Base-by-base conservation (phyloP, 2,888 invertebrate genomes). In the Andrena camellia region DNA sequence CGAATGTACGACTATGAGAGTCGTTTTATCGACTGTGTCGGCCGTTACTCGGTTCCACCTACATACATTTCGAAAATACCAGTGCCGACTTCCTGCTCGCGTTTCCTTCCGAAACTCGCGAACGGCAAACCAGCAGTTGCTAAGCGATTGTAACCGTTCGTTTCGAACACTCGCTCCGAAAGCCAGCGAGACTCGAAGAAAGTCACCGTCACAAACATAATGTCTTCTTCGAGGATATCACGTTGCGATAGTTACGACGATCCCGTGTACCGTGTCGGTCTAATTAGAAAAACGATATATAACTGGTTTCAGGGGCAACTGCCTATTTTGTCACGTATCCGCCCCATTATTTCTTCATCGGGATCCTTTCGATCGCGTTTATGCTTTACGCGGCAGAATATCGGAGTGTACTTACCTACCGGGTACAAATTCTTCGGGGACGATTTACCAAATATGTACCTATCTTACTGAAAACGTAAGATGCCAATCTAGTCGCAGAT, bases 1-100 rank as follows among this genome's bases (percentile, higher is more conserved):
- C 59, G 52, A 48, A 62, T 54, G 1, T 31, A 76, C 60, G 60
- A 64, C 67, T 69, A 81, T 69, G 62, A 88, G 87, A 90, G 85
- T 89, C 86, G 90, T 90, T 91, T 89, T 89, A 90, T 89, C 87
- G 86, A 88, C 87, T 90, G 88, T 89, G 88, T 91, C 90, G 90
- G 90, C 89, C 91, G 86, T 85, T 79, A 89, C 89, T 88, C 88
- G 87, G 89, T 91, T 90, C 90, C 91, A 89, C 90, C 89, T 89
- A 86, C 17, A 17, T 42, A 42, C 1, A 42, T 17, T 85, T 59
- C 81, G 78, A 84, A 81, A 87, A 83, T 64, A 78, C 81, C 73
- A 85, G 79, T 82, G 83, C 81, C 83, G 76, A 84, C 75, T 78
- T 74, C 52, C 52, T 57, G 10, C 23, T 52, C 64, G 26, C 68